A percentile compares a stretch with the other conserved stretches of the same genome.
These are phyloP conservation scores for Pampus argenteus DNA, from an alignment of 2,797 vertebrate genomes.

Conservation along the genomic window DNA sequence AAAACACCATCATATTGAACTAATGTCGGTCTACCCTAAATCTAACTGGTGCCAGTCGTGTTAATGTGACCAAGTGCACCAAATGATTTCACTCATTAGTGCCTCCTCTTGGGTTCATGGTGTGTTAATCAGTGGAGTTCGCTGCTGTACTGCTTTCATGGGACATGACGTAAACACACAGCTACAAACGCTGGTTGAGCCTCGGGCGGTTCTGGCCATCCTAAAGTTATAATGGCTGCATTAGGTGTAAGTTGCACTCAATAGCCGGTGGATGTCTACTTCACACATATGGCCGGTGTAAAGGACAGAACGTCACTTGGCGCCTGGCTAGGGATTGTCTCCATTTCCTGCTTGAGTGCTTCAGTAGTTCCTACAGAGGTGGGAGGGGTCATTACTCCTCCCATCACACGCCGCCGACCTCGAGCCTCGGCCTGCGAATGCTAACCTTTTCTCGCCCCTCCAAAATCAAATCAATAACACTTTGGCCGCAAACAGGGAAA, in stretches of 20 bases:
- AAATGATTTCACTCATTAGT: neutral
- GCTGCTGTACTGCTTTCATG: constrained; percentile 2
- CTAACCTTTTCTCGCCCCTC: constrained; percentile 82
- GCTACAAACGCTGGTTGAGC: too few species aligned
- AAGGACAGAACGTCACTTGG: constrained; percentile 69
- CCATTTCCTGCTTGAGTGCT: constrained; percentile 85
- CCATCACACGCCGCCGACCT: constrained; percentile 74
- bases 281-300: constrained; percentile 72
- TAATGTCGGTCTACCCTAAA: neutral
- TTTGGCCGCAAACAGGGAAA: constrained; percentile 77
- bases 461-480: constrained; percentile 84
- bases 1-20: neutral
- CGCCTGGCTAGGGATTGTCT: constrained; percentile 77
- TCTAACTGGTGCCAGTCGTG: neutral
- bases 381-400: constrained; percentile 72
- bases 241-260: constrained; percentile 64
- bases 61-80: neutral
- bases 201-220: neutral
- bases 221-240: constrained; percentile 41
- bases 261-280: constrained; percentile 73
- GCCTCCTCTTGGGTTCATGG: neutral
- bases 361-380: constrained; percentile 54
- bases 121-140: neutral
- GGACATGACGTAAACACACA: neutral
- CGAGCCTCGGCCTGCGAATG: constrained; percentile 71